Base-by-base conservation (phyloP, 1,140 invertebrate genomes). In the Trichogramma pretiosum region DNA sequence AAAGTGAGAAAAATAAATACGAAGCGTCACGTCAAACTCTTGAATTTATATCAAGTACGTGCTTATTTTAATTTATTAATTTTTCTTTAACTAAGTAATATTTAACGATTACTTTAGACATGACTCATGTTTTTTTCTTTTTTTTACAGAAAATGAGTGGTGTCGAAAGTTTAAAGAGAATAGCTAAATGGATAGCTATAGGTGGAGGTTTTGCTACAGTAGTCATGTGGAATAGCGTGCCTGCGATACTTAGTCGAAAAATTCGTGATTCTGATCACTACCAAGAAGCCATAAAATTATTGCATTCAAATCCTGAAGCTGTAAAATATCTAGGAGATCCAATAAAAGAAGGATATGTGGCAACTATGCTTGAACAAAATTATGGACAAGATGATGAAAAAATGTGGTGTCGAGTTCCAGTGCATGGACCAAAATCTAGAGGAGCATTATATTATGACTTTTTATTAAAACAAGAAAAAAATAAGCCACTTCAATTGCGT, bases 311-410 rank as follows among this genome's bases (percentile, higher is more conserved):
- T 41, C 10, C 52, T 2, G 49, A 57, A 16, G 49, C 54, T 5
- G 28, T 56, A 19, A 24, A 57, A 16, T 37, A 55, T 24, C 44
- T 66, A 21, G 63, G 63, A 26, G 48, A 59, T 45, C 62, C 64
- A 16, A 58, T 62, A 42, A 36, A 7, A 36, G 23, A 50, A 17
- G 46, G 53, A 23, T 14, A 22, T 8, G 30, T 66, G 14, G 26
- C 36, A 5, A n/a, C 49, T 13, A 28, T 36, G 5, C 19, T 43
- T 11, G n/a, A 21, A n/a, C 8, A 28, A 2, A 8, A 40, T 21
- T 54, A 38, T 45, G 55, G 55, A 8, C n/a, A 16, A 8, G 35
- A 54, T 16, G 35, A 48, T 8, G 38, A 52, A 16, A 46, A 21
- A 28, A 28, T 19, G 5, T 54, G 56, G 56, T 43, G 63, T 7